Percentiles rank a stretch among this genome's conserved stretches.
Evolutionary conservation across 2,113 vertebrate genomes (phyloP).

Genomic region (Sinosuthora webbiana): DNA sequence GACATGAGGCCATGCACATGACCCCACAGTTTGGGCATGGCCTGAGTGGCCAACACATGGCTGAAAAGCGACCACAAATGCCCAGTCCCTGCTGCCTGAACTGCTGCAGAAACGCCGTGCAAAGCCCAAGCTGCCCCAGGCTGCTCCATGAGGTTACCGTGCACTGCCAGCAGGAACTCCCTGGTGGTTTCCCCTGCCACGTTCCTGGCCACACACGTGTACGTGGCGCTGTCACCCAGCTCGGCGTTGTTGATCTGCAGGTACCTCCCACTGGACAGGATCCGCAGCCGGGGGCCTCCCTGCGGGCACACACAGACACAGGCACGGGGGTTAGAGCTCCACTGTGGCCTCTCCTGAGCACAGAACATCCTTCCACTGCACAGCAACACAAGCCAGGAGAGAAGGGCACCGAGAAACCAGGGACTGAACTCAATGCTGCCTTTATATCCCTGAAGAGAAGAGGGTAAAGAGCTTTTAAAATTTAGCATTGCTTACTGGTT

Average conservation of each 20-base stretch:
- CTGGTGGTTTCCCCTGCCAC: slow-evolving; percentile 86
- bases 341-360: not conserved
- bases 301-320: slow-evolving; percentile 45
- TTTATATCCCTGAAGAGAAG: not conserved
- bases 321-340: not conserved
- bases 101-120: not conserved
- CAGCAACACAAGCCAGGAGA: not conserved
- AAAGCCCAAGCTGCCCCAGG: not conserved
- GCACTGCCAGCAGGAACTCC: slow-evolving; percentile 85
- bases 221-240: slow-evolving; percentile 82
- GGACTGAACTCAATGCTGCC: not conserved
- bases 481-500: not conserved
- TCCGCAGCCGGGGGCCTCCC: slow-evolving; percentile 84
- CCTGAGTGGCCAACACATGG: not conserved
- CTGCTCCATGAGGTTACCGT: slow-evolving; percentile 75
- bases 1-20: not conserved
- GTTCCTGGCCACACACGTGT: slow-evolving; percentile 91
- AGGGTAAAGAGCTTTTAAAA: not conserved
- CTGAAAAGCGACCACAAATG: not conserved
- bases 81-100: not conserved
- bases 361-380: not conserved
- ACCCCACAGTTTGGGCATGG: not conserved
- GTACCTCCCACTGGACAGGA: slow-evolving; percentile 88
- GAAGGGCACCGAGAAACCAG: not conserved
- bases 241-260: slow-evolving; percentile 93